These are phyloP conservation scores for Syngnathus typhle DNA, from an alignment of 2,113 vertebrate species.

Conservation along the genomic window DNA sequence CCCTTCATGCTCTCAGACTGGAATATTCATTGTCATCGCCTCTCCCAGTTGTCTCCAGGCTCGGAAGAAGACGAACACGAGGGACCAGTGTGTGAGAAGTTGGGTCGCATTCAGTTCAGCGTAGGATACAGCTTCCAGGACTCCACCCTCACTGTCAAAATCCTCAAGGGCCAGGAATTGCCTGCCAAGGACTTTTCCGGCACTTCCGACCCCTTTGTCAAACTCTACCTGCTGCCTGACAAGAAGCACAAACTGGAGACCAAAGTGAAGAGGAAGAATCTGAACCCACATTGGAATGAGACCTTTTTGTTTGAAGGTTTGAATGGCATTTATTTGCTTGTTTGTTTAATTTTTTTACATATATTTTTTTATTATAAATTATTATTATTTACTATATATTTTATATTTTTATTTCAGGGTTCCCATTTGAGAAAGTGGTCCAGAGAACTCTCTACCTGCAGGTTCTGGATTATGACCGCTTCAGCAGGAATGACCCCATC, in stretches of 20 bases:
- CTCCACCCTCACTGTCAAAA: slow-evolving; percentile 96
- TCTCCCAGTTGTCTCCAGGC: slow-evolving; percentile 84
- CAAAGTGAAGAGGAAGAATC: slow-evolving; percentile 98
- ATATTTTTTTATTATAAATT: too few relatives aligned
- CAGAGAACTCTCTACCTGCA: slow-evolving; percentile 95
- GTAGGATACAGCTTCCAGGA: slow-evolving; percentile 98
- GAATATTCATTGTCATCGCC: not conserved
- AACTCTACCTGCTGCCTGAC: slow-evolving; percentile 96
- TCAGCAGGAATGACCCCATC: slow-evolving; percentile 96
- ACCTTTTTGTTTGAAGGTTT: slow-evolving; percentile 97
- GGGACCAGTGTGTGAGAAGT: slow-evolving; percentile 83
- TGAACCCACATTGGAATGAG: slow-evolving; percentile 98
- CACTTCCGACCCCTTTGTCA: slow-evolving; percentile 96
- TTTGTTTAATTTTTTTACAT: not conserved
- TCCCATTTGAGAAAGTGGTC: slow-evolving; percentile 97
- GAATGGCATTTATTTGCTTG: not conserved
- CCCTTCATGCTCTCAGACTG: not conserved
- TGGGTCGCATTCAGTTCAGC: slow-evolving; percentile 97
- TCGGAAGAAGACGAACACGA: slow-evolving; percentile 93
- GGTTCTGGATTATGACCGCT: slow-evolving; percentile 96
- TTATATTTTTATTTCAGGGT: slow-evolving; percentile 71
- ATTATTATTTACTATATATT: too few relatives aligned
- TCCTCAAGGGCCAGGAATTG: slow-evolving; percentile 94
- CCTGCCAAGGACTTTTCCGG: slow-evolving; percentile 98
- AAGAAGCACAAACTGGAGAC: slow-evolving; percentile 99